These are phyloP conservation scores for Drosophila colorata DNA, from an alignment of 2,888 invertebrate genomes.

Conservation along the genomic window DNA sequence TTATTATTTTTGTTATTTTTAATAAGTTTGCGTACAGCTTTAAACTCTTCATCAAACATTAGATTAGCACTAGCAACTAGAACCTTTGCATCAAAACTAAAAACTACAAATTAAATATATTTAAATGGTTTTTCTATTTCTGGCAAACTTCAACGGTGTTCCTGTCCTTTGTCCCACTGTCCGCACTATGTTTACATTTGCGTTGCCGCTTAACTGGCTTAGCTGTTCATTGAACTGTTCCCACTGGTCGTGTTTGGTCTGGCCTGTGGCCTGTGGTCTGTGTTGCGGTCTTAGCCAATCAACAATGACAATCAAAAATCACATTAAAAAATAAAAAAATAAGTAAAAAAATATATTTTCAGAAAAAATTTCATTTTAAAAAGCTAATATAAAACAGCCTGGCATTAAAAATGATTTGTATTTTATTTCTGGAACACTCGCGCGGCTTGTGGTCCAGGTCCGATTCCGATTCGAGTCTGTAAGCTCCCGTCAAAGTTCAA, in stretches of 20 bases:
- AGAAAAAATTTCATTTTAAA: conserved; percentile 4
- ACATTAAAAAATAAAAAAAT: conserved; percentile 28
- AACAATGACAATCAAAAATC: conserved; percentile 55
- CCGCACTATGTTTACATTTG: conserved; percentile 62
- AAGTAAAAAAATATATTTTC: conserved; percentile 8
- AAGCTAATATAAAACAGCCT: conserved; percentile 26
- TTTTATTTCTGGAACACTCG: conserved; percentile 6
- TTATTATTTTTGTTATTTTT: neutral
- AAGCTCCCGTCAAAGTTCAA: conserved; percentile 67
- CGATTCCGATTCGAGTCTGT: conserved; percentile 23
- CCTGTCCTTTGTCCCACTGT: conserved; percentile 29
- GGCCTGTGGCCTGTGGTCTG: conserved; percentile 25
- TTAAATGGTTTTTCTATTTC: neutral
- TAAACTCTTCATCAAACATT: no score
- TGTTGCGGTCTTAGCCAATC: conserved; percentile 53
- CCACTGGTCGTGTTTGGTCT: conserved; percentile 40
- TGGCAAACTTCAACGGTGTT: neutral
- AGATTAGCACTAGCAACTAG: no score
- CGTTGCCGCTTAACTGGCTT: conserved; percentile 55
- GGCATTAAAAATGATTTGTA: conserved; percentile 17
- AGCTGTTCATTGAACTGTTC: conserved; percentile 74
- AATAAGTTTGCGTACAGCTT: no score
- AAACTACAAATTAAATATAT: neutral
- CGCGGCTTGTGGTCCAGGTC: conserved; percentile 19
- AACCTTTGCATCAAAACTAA: no score